Base-by-base conservation (phyloP, 1,140 invertebrate species). In the Aporrectodea caliginosa region DNA sequence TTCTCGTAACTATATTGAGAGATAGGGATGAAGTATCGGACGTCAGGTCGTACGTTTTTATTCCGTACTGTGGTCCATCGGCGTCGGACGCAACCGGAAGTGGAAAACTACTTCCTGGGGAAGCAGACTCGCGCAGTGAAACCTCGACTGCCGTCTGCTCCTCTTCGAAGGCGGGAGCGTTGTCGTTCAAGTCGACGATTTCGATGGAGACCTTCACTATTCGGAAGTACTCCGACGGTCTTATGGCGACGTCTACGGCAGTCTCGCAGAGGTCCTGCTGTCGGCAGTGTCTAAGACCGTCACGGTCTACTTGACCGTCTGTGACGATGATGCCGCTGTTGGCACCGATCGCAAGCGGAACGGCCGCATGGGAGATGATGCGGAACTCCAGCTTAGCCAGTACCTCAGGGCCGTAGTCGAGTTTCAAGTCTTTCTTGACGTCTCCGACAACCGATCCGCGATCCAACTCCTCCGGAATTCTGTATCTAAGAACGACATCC, bases 121-220 rank as follows among this genome's bases (percentile, higher is more conserved):
- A 16, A 2, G 75, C 34, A 14, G 69, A 71, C 32, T 81, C 80
- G 0, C 69, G 27, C 1, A 81, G 32, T 1, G 75, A 72, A 29
- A 73, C 31, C 0, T 31, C 30, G 16, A 81, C 73, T 1, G 32
- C 16, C n/a, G 69, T 35, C 43, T 73, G 32, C 16, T 16, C 33
- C 6, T 58, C 43, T 79, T 43, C 27, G 71, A 81, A 81, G 0
- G 73, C 34, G 6, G 80, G 80, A 27, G 73, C 69, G 72, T 81
- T 78, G 58, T 81, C 80, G 68, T 81, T 81, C n/a, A 43, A 29
- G 58, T 81, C 80, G 22, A 78, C 30, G 16, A 81, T 74, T 34
- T 74, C 69, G 2, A 81, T 68, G 22, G 43, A 29, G n/a, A 81
- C 80, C 70, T 78, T 76, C 1, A 80, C 34, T 33, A 78, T 70